Evolutionary conservation across 2,113 vertebrate species (phyloP).

Genomic region (Spilogale gracilis): DNA sequence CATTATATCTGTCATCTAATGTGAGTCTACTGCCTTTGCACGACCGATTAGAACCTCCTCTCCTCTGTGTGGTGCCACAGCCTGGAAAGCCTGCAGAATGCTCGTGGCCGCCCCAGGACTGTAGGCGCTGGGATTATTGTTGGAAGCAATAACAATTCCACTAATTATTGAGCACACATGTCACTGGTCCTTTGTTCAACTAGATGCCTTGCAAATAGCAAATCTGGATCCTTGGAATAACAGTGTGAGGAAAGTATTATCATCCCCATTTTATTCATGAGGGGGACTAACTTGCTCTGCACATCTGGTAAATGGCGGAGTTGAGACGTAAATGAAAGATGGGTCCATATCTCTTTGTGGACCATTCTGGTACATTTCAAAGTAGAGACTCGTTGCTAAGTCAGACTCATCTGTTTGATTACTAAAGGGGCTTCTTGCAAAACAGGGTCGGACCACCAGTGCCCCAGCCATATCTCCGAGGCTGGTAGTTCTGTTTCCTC

Average conservation of each 20-base stretch:
- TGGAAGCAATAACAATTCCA: not conserved
- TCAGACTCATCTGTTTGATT: not conserved
- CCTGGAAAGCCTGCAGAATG: not conserved
- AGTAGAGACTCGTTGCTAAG: not conserved
- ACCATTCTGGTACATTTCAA: not conserved
- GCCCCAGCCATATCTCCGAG: not conserved
- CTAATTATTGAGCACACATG: not conserved
- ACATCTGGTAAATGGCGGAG: not conserved
- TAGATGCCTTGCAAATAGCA: not conserved
- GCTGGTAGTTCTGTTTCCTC: not conserved
- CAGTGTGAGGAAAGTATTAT: not conserved
- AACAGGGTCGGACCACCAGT: not conserved
- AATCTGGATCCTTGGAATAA: not conserved
- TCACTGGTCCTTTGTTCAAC: not conserved
- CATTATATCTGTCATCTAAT: not conserved
- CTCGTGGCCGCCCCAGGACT: not conserved
- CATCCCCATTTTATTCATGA: conserved; percentile 35
- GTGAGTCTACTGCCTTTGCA: not conserved
- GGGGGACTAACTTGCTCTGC: not conserved
- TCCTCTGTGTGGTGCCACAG: not conserved
- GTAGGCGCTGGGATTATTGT: not conserved
- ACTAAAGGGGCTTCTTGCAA: not conserved
- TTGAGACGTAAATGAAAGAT: not conserved
- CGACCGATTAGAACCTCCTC: not conserved
- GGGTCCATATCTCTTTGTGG: not conserved